These are phyloP conservation scores for Solenopsis invicta DNA, from an alignment of 1,140 invertebrate genomes.

Conservation along the genomic window DNA sequence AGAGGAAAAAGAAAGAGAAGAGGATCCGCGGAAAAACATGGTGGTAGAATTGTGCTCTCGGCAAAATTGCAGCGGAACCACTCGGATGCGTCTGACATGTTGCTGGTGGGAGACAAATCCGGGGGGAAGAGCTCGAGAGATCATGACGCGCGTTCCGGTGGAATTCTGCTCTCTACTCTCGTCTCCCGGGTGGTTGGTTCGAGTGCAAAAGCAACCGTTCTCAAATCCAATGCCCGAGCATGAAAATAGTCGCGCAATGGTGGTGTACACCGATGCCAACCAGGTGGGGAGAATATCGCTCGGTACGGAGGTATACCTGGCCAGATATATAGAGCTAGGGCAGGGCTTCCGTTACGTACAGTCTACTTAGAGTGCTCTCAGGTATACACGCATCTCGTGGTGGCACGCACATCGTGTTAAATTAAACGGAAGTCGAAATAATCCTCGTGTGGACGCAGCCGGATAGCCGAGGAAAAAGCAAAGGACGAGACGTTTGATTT, in stretches of 20 bases:
- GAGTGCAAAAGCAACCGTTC: conserved; percentile 74
- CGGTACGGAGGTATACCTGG: conserved; percentile 85
- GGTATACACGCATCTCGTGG: conserved; percentile 83
- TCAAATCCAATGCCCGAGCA: conserved; percentile 81
- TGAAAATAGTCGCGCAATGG: conserved; percentile 82
- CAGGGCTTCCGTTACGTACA: conserved; percentile 87
- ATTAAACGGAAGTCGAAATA: not conserved
- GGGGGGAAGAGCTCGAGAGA: conserved; percentile 69
- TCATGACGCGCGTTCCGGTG: conserved; percentile 74
- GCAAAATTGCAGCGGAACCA: conserved; percentile 11
- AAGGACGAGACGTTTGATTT: conserved; percentile 49
- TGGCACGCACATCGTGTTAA: conserved; percentile 68
- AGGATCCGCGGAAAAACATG: not conserved
- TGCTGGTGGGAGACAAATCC: conserved; percentile 52
- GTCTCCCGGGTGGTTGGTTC: conserved; percentile 80
- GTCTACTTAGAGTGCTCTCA: conserved; percentile 86
- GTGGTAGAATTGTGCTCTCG: conserved; percentile 40
- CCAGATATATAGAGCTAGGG: conserved; percentile 88
- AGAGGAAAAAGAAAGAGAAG: not conserved
- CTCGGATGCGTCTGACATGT: not conserved
- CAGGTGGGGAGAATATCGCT: conserved; percentile 84
- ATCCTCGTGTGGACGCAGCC: not conserved
- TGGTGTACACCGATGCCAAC: conserved; percentile 64
- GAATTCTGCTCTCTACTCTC: conserved; percentile 77
- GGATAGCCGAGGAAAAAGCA: not conserved